A percentile compares a stretch with the other conserved stretches of the same genome.
Evolutionary conservation across 2,888 invertebrate species (phyloP).

Genomic region (Melanophora roralis): DNA sequence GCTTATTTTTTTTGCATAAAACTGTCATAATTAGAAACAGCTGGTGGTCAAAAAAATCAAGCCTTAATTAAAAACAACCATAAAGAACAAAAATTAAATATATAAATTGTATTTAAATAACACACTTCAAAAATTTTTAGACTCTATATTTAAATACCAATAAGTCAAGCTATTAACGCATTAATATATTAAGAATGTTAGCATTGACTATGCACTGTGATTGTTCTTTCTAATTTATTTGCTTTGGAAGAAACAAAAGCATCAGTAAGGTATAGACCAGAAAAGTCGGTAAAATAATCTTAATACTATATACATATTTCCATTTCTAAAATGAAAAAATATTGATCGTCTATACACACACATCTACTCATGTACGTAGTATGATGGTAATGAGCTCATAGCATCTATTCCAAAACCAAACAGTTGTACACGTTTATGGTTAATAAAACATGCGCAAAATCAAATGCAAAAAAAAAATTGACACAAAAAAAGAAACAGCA

Average conservation of each 20-base stretch:
- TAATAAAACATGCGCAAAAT: slow-evolving; percentile 43
- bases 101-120: too few species aligned
- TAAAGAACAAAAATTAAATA: not conserved
- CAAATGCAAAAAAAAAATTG: not conserved
- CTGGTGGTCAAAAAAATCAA: not conserved
- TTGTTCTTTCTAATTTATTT: not conserved
- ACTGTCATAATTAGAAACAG: not conserved
- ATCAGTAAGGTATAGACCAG: not conserved
- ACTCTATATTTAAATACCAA: too few species aligned
- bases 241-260: not conserved
- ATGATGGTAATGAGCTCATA: slow-evolving; percentile 34
- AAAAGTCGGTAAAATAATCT: slow-evolving; percentile 39
- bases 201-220: not conserved
- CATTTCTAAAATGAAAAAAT: too few species aligned
- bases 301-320: too few species aligned
- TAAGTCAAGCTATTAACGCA: too few species aligned
- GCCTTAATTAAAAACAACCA: not conserved
- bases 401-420: not conserved
- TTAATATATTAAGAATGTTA: too few species aligned
- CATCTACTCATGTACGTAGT: not conserved
- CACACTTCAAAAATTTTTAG: too few species aligned
- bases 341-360: too few species aligned
- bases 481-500: not conserved
- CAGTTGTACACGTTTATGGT: slow-evolving; percentile 20
- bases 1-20: not conserved